These are phyloP conservation scores for Menura novaehollandiae DNA, from an alignment of 2,113 vertebrate species.

Conservation along the genomic window DNA sequence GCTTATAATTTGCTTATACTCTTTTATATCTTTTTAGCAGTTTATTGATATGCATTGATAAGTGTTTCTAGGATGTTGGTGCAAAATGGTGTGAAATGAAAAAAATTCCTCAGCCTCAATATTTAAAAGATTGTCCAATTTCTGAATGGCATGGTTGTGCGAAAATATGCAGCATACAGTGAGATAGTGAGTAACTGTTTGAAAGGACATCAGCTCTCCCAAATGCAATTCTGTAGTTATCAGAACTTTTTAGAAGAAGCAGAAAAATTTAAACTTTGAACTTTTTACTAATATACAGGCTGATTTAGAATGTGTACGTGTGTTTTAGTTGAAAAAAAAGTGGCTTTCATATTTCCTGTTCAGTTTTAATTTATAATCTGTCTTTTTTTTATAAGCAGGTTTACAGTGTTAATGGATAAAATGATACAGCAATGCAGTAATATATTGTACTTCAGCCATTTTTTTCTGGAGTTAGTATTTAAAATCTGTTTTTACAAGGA, in stretches of 20 bases:
- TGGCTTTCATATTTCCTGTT: background rate
- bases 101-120: background rate
- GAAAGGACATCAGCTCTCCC: background rate
- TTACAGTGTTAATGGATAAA: background rate
- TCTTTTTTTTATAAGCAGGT: background rate
- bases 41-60: background rate
- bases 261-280: background rate
- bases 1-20: background rate
- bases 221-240: background rate
- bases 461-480: background rate
- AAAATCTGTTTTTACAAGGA: background rate
- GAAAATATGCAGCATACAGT: background rate
- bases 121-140: background rate
- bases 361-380: background rate
- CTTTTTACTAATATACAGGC: background rate
- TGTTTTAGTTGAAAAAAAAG: background rate
- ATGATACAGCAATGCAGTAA: background rate
- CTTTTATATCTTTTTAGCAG: background rate
- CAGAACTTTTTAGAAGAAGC: background rate
- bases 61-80: background rate
- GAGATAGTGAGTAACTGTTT: background rate
- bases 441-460: background rate
- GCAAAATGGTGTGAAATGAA: background rate
- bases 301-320: background rate
- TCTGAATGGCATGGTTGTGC: background rate